These are phyloP conservation scores for Deilephila porcellus DNA, from an alignment of 2,888 invertebrate species.

Conservation along the genomic window DNA sequence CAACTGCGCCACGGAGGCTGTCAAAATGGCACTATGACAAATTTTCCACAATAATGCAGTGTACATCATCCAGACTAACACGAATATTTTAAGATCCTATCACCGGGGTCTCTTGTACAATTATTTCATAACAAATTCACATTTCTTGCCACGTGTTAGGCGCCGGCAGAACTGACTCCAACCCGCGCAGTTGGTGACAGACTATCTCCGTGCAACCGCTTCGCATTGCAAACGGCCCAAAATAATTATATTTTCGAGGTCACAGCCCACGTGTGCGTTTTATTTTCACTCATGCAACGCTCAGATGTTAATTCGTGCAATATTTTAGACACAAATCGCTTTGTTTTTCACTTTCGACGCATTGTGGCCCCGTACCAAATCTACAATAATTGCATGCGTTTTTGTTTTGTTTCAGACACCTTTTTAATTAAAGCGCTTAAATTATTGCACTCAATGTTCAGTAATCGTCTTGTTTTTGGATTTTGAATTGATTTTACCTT, in stretches of 20 bases:
- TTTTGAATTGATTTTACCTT: neutral
- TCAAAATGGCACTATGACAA: too few species aligned
- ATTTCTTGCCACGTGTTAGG: neutral
- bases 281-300: conserved; percentile 44
- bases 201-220: conserved; percentile 48
- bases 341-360: conserved; percentile 41
- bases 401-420: neutral
- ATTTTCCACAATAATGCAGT: too few species aligned
- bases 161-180: neutral
- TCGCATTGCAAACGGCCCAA: conserved; percentile 57
- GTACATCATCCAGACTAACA: too few species aligned
- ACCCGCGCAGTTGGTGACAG: conserved; percentile 48
- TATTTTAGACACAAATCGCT: conserved; percentile 46
- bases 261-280: conserved; percentile 60
- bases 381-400: conserved; percentile 23
- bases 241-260: conserved; percentile 77
- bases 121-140: neutral
- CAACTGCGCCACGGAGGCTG: too few species aligned
- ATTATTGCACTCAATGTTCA: neutral
- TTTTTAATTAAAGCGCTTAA: neutral
- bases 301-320: conserved; percentile 42
- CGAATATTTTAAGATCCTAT: neutral
- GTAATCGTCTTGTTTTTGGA: conserved; percentile 3
- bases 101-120: too few species aligned
- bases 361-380: conserved; percentile 24